Evolutionary conservation across 2,888 invertebrate species (phyloP).

Genomic region (Itoplectis maculator): DNA sequence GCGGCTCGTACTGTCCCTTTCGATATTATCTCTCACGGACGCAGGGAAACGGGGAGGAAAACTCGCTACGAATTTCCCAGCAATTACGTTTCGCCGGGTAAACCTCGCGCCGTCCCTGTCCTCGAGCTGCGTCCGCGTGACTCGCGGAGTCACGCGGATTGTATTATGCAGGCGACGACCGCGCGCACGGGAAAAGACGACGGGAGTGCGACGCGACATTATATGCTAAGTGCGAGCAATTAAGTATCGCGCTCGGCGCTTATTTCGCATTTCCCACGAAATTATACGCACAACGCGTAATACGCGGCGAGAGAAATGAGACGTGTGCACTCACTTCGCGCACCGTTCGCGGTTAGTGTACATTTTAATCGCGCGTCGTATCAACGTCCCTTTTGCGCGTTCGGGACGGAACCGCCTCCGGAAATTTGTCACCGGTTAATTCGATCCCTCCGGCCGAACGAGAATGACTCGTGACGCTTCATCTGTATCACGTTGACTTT

Average conservation of each 20-base stretch:
- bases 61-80: constrained; percentile 68
- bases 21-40: constrained; percentile 53
- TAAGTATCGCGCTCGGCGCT: constrained; percentile 62
- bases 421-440: too few species aligned
- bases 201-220: constrained; percentile 63
- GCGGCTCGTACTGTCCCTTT: constrained; percentile 65
- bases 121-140: constrained; percentile 1
- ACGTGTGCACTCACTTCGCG: background rate
- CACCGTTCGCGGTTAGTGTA: constrained; percentile 17
- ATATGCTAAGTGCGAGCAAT: constrained; percentile 70
- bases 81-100: constrained; percentile 63
- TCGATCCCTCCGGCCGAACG: background rate
- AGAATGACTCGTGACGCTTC: too few species aligned
- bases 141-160: constrained; percentile 18
- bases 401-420: too few species aligned
- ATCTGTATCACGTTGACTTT: too few species aligned
- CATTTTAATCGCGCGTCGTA: background rate
- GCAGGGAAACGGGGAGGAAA: constrained; percentile 17
- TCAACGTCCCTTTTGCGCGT: too few species aligned
- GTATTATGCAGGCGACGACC: constrained; percentile 13
- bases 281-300: constrained; percentile 70
- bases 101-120: constrained; percentile 19
- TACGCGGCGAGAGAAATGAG: constrained; percentile 41
- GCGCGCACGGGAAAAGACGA: constrained; percentile 45
- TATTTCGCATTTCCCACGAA: constrained; percentile 75